phyloP scores from a whole-genome alignment of 2,113 vertebrate genomes.

The Pachycephala philippinensis region DNA sequence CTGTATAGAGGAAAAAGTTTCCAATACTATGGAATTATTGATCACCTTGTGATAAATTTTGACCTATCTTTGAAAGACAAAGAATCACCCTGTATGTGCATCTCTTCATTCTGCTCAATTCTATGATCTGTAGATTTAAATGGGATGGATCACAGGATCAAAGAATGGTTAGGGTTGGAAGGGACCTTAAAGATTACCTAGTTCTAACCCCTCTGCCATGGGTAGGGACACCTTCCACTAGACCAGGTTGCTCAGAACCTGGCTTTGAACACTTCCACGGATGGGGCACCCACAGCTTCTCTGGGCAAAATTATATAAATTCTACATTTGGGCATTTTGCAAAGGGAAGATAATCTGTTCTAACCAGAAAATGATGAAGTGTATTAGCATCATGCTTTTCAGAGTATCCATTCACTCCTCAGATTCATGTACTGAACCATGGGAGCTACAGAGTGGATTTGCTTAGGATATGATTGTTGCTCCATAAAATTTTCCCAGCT shows the following conservation, averaged over 20 bases:
- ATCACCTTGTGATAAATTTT: background rate
- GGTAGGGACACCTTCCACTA: background rate
- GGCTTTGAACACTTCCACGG: background rate
- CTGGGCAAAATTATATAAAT: background rate
- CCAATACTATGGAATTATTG: background rate
- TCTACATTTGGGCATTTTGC: background rate
- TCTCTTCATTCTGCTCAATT: background rate
- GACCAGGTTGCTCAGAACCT: background rate
- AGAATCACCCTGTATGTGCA: fast-evolving
- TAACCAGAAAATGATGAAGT: background rate
- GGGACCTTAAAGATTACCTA: background rate
- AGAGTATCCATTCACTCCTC: background rate
- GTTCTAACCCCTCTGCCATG: background rate
- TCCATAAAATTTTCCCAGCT: background rate
- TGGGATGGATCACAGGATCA: background rate
- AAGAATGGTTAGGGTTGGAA: background rate
- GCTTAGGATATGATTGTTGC: background rate
- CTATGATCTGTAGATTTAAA: background rate
- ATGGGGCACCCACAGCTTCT: background rate
- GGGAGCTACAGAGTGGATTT: background rate
- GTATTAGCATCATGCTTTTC: background rate
- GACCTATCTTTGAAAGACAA: background rate
- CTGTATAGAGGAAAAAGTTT: background rate
- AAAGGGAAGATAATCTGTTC: background rate
- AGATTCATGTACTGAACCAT: background rate